These are phyloP conservation scores for Phenganax stokvisi DNA, from an alignment of 92 coral and sea anemone genomes.

Conservation along the genomic window DNA sequence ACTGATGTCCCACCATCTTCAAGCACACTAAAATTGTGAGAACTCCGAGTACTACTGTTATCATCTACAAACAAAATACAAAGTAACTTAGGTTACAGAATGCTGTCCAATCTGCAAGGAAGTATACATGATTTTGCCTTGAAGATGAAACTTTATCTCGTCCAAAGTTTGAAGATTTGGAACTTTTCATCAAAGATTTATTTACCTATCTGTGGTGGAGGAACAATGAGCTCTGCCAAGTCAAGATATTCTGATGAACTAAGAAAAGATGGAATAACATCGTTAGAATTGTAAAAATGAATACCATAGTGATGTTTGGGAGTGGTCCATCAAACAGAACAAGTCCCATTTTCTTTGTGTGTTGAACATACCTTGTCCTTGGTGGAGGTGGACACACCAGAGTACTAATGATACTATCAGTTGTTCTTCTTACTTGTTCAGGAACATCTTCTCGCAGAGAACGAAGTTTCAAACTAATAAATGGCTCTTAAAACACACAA, in stretches of 20 bases:
- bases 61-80: conserved; percentile 32
- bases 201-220: conserved; percentile 67
- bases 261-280: not conserved
- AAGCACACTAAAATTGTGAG: conserved; percentile 21
- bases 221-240: conserved; percentile 81
- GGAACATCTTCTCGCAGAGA: conserved; percentile 92
- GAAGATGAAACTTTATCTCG: not conserved
- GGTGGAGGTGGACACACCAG: conserved; percentile 88
- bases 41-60: conserved; percentile 30
- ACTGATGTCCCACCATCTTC: conserved; percentile 44
- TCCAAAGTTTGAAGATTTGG: not conserved
- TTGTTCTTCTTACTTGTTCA: conserved; percentile 67
- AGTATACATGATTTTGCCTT: not conserved
- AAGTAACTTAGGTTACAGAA: too few relatives aligned
- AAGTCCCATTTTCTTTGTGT: not conserved
- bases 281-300: not conserved
- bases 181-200: not conserved
- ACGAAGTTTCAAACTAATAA: conserved; percentile 67
- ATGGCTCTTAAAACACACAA: conserved; percentile 57
- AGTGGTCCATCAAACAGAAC: not conserved
- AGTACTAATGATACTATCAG: conserved; percentile 81
- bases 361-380: conserved; percentile 64
- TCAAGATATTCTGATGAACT: conserved; percentile 66
- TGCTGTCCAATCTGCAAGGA: too few relatives aligned
- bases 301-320: not conserved